A percentile compares a stretch with the other conserved stretches of the same genome.
These are phyloP conservation scores for Drosophila busckii DNA, from an alignment of 1,140 invertebrate genomes.

Conservation along the genomic window DNA sequence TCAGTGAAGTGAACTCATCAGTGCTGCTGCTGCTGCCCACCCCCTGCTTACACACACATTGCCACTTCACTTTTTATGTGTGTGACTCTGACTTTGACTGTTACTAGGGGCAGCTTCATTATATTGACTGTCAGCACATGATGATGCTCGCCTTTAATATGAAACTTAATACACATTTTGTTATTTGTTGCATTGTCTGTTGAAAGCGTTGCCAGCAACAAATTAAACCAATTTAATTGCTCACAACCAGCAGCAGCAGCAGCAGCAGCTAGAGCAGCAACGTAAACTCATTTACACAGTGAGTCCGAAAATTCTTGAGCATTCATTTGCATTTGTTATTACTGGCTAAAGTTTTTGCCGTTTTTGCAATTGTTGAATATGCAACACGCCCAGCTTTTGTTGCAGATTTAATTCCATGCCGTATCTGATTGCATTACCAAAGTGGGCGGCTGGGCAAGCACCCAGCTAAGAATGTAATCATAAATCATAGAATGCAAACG, in stretches of 20 bases:
- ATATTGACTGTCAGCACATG: slow-evolving; percentile 51
- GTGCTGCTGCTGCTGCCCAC: slow-evolving; percentile 20
- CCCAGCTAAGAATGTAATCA: slow-evolving; percentile 36
- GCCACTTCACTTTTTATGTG: slow-evolving; percentile 58
- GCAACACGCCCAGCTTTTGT: slow-evolving; percentile 57
- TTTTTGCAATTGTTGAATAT: slow-evolving; percentile 70
- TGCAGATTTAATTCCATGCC: slow-evolving; percentile 58
- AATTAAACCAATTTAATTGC: slow-evolving; percentile 69
- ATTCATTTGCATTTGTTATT: slow-evolving; percentile 76
- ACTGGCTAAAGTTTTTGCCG: no score
- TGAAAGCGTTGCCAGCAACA: slow-evolving; percentile 46
- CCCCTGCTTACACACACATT: slow-evolving; percentile 29
- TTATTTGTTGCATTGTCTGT: slow-evolving; percentile 12
- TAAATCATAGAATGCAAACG: slow-evolving; percentile 52
- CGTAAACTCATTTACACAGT: slow-evolving; percentile 59
- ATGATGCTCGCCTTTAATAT: slow-evolving; percentile 34
- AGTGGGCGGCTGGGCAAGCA: slow-evolving; percentile 30
- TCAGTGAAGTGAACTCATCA: slow-evolving; percentile 76
- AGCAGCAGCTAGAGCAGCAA: neutral
- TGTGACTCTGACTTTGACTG: slow-evolving; percentile 1
- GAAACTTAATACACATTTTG: slow-evolving; percentile 8
- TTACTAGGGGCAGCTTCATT: slow-evolving; percentile 54
- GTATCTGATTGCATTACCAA: slow-evolving; percentile 59
- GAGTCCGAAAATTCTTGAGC: slow-evolving; percentile 54
- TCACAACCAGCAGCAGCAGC: neutral